Conservation (phyloP, 2,113 vertebrate species). For the Grammomys surdaster region DNA sequence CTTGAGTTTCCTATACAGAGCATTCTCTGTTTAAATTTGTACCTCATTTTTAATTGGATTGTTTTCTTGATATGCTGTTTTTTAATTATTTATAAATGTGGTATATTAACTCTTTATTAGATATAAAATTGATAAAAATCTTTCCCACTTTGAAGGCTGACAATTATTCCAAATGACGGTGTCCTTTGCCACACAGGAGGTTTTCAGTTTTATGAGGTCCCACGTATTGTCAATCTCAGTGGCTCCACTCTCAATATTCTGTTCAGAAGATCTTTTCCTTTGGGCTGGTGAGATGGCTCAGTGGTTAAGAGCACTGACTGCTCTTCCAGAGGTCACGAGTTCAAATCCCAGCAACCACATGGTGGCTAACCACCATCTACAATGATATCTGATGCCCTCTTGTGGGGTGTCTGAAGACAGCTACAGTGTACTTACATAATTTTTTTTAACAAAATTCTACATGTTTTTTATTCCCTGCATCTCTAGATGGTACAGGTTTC, state of each 20-base stretch:
- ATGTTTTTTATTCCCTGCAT: no score
- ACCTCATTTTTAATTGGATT: neutral
- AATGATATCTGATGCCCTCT: no score
- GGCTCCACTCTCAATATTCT: neutral
- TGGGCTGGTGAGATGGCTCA: no score
- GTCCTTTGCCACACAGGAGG: neutral
- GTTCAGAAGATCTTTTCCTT: neutral
- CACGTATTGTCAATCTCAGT: neutral
- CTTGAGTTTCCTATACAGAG: neutral
- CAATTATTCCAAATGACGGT: no score
- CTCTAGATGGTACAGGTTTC: no score
- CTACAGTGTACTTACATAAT: no score
- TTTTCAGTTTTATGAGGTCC: neutral
- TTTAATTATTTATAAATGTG: neutral
- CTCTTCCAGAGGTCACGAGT: no score
- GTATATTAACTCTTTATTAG: neutral
- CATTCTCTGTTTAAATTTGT: neutral
- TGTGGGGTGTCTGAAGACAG: no score
- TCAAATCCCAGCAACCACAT: no score
- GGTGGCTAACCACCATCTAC: no score
- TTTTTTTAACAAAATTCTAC: no score
- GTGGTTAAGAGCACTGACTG: no score
- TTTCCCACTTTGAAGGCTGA: neutral
- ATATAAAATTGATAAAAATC: neutral
- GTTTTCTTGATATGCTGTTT: neutral